Evolutionary conservation across 2,888 invertebrate genomes (phyloP), one percentile per base, ranked within the genome.

Genomic region (Stenchaetothrips biformis): DNA sequence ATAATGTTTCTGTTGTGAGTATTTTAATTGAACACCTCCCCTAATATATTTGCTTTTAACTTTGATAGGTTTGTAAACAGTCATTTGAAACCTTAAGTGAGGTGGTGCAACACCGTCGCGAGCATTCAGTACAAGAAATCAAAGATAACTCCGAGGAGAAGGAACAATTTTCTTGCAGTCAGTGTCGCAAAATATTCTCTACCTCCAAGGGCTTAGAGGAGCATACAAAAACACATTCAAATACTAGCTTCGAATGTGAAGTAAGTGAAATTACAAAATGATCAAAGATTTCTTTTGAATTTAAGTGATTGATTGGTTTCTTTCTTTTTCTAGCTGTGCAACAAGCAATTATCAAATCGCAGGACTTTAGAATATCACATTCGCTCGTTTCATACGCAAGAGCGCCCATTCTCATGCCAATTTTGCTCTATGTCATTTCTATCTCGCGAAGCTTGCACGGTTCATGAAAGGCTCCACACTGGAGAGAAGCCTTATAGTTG

Each of bases 331-430:
- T 74, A 74, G 67, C 83, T 84, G 48, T 86, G 86, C 49, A 85
- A 85, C 1, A 86, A 86, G 79, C 83, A 84, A 81, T 83, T 86
- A 59, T 83, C 85, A 0, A 85, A 83, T 67, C 85, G 85, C 80
- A 84, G 82, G 80, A 85, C 86, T 0, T 83, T 87, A 49, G 82
- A 82, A 3, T 86, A 86, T 80, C 89, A 89, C 84, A 85, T 87
- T 83, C 86, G 87, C 49, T 85, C 87, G 0, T 82, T 85, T 48
- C 89, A 89, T 84, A 86, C 86, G 59, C 87, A 86, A 0, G 87
- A 88, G 80, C 86, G 86, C 48, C 86, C 87, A 0, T 86, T 87
- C 82, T 85, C 85, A 62, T 89, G 89, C 83, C 86, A 87, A 16
- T 85, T 86, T 62, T 89, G 89, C 82, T 85, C 85, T 16, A 86